These are phyloP conservation scores for Papilio glaucus DNA, from an alignment of 1,140 invertebrate species.

Conservation along the genomic window DNA sequence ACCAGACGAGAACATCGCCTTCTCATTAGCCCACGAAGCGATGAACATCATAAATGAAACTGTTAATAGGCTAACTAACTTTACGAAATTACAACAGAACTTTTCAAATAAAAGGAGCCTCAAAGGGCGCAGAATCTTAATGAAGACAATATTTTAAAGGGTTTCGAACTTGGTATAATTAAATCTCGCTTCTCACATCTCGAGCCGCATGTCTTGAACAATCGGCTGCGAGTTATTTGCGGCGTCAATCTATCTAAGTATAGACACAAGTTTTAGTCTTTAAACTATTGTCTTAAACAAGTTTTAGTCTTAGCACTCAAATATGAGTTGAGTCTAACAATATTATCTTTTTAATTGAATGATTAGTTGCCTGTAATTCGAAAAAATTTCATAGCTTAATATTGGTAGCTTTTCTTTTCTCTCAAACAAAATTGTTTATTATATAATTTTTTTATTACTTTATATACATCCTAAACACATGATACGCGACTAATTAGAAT, in stretches of 20 bases:
- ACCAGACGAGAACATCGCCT: slow-evolving; percentile 10
- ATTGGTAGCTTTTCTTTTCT: too few relatives aligned
- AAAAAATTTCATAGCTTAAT: too few relatives aligned
- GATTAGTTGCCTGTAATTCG: too few relatives aligned
- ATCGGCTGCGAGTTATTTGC: slow-evolving; percentile 55
- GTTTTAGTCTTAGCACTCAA: too few relatives aligned
- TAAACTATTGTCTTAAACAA: too few relatives aligned
- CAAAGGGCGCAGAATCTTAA: slow-evolving; percentile 67
- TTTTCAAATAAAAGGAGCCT: slow-evolving; percentile 76
- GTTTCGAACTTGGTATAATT: slow-evolving; percentile 67
- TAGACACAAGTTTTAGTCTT: slow-evolving; percentile 14
- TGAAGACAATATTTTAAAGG: slow-evolving; percentile 78
- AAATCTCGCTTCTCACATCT: slow-evolving; percentile 69
- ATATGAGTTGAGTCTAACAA: too few relatives aligned
- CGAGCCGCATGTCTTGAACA: slow-evolving; percentile 53
- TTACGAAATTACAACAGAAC: slow-evolving; percentile 68
- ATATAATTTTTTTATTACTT: too few relatives aligned
- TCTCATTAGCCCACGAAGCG: slow-evolving; percentile 47
- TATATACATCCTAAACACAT: too few relatives aligned
- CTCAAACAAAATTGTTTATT: too few relatives aligned
- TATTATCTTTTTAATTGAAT: too few relatives aligned
- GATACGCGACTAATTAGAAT: too few relatives aligned
- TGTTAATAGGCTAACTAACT: slow-evolving; percentile 66
- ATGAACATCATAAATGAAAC: slow-evolving; percentile 63
- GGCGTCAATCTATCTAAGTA: slow-evolving; percentile 60